Evolutionary conservation across 2,113 vertebrate genomes (phyloP).

Genomic region (Catagonus wagneri): DNA sequence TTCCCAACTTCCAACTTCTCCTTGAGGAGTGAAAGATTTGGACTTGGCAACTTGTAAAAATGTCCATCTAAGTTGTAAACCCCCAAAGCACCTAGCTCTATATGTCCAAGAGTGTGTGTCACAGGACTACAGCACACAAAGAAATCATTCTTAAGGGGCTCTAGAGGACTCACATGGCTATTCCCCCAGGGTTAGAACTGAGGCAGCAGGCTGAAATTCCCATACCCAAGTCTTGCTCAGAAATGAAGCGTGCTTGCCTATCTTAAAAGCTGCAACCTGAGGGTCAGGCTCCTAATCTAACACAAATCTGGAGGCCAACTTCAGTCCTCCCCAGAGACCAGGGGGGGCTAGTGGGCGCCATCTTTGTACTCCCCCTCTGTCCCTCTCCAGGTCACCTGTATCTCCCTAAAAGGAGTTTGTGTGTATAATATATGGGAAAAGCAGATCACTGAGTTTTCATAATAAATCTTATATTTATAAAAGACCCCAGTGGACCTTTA

Average conservation of each 20-base stretch:
- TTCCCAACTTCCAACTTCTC: background rate
- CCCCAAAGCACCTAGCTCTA: background rate
- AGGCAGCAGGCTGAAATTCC: background rate
- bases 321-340: background rate
- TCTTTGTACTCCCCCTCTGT: background rate
- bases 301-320: background rate
- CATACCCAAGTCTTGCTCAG: background rate
- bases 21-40: background rate
- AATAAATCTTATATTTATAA: constrained; percentile 16
- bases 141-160: background rate
- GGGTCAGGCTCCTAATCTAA: background rate
- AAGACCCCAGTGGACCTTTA: background rate
- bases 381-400: background rate
- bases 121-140: background rate
- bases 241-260: background rate
- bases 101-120: background rate
- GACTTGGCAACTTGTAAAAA: background rate
- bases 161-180: background rate
- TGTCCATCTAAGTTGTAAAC: background rate
- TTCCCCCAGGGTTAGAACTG: background rate
- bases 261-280: background rate
- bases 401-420: background rate
- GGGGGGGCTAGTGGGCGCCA: too few species aligned
- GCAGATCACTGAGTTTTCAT: background rate
- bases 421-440: background rate